phyloP scores from a whole-genome alignment of 2,888 invertebrate species.

The Alentia gelatinosa region DNA sequence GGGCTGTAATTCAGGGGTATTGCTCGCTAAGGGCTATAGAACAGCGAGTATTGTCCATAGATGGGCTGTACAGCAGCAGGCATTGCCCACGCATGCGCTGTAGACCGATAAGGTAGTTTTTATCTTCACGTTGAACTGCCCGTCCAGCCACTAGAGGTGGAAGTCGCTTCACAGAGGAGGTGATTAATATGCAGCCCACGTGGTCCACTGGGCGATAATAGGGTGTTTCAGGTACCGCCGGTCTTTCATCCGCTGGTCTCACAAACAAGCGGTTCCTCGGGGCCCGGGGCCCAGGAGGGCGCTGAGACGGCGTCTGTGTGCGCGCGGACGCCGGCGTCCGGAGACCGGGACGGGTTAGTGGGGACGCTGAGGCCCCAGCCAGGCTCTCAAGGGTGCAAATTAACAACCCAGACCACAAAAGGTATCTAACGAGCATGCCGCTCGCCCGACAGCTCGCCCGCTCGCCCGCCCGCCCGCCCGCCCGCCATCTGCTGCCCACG shows the following conservation, averaged over 20 bases:
- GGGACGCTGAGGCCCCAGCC: not conserved
- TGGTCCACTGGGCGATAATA: not conserved
- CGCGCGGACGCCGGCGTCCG: too few species aligned
- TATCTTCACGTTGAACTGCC: too few species aligned
- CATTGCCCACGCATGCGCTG: too few species aligned
- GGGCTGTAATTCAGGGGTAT: too few species aligned
- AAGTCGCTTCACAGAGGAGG: not conserved
- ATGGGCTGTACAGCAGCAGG: too few species aligned
- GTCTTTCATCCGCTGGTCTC: not conserved
- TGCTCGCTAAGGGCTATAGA: too few species aligned
- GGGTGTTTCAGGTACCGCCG: not conserved
- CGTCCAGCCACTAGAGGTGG: not conserved
- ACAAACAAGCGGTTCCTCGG: not conserved
- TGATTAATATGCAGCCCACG: not conserved
- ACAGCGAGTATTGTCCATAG: too few species aligned
- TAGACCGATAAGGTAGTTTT: too few species aligned
- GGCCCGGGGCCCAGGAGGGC: not conserved
- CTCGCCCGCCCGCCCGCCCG: too few species aligned
- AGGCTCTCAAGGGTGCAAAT: not conserved
- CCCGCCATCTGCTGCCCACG: too few species aligned
- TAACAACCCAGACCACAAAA: not conserved
- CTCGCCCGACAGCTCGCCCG: too few species aligned
- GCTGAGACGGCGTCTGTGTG: too few species aligned
- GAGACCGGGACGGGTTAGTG: not conserved
- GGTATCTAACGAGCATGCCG: not conserved